phyloP scores from a whole-genome alignment of 2,797 vertebrate species.

The Muscicapa striata region DNA sequence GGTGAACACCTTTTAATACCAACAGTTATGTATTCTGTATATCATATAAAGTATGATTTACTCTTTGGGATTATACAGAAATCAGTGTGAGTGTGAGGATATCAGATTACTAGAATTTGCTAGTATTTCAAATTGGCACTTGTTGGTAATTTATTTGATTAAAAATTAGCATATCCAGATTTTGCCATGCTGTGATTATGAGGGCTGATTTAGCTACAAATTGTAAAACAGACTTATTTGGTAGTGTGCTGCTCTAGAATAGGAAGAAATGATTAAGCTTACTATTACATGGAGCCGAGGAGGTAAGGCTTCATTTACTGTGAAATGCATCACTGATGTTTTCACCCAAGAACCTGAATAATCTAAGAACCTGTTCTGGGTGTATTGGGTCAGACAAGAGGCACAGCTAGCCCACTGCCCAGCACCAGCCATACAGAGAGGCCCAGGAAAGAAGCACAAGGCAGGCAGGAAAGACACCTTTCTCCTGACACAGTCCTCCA shows the following conservation, averaged over 20 bases:
- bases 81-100: not conserved
- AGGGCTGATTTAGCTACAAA: not conserved
- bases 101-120: not conserved
- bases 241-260: not conserved
- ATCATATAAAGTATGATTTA: not conserved
- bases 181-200: not conserved
- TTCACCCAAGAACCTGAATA: not conserved
- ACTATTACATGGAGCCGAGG: accelerated
- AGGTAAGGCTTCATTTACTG: not conserved
- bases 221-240: not conserved
- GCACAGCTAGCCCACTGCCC: not conserved
- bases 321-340: not conserved
- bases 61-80: not conserved
- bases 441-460: not conserved
- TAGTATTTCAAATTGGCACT: not conserved
- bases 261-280: not conserved
- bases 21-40: not conserved
- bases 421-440: not conserved
- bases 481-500: not conserved
- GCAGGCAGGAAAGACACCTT: not conserved
- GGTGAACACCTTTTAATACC: not conserved
- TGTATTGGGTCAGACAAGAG: not conserved
- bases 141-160: not conserved
- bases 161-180: not conserved
- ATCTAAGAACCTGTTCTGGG: not conserved